Base-by-base conservation (phyloP, 1,140 invertebrate genomes). In the Vollenhovia emeryi region DNA sequence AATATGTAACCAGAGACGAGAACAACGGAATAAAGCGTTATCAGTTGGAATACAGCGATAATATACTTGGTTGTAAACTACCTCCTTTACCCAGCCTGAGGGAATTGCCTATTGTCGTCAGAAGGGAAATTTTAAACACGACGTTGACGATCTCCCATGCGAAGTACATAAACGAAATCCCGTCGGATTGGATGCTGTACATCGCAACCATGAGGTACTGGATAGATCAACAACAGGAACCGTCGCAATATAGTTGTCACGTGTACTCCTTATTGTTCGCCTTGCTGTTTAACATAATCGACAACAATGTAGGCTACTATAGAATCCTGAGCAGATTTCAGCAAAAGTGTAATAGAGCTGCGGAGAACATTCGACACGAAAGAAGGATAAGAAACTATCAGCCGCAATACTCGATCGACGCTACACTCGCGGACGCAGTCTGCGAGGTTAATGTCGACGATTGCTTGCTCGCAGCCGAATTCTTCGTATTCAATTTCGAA, bases 131-230 rank as follows among this genome's bases (percentile, higher is more conserved):
- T 85, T 95, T 95, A 86, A 93, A 94, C 80, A 90, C 91, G 82
- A 94, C 95, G 57, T 95, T 95, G 66, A 93, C 91, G 87, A 91
- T 95, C 76, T 91, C 89, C 85, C 92, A 86, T 78, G 75, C 86
- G 85, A 94, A 79, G 66, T 62, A 93, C 84, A 80, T 96, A 74
- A 85, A 95, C 2, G 64, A 93, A 15, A 91, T 98, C 62, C 96
- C 97, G 11, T 50, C 92, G 30, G 94, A 96, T 80, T 96, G 97
- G 93, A 95, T 96, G 89, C 89, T 98, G 11, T 96, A 96, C 85
- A 93, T 97, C 64, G 93, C 96, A 52, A 93, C 95, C 15, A 93
- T 97, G 2, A 94, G 97, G 9, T 98, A 96, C 94, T 98, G 97
- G 97, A 92, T 95, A 59, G 94, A 93, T 91, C 95, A 96, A 92